Conservation (phyloP, 2,888 invertebrate species). For the Agapostemon virescens region DNA sequence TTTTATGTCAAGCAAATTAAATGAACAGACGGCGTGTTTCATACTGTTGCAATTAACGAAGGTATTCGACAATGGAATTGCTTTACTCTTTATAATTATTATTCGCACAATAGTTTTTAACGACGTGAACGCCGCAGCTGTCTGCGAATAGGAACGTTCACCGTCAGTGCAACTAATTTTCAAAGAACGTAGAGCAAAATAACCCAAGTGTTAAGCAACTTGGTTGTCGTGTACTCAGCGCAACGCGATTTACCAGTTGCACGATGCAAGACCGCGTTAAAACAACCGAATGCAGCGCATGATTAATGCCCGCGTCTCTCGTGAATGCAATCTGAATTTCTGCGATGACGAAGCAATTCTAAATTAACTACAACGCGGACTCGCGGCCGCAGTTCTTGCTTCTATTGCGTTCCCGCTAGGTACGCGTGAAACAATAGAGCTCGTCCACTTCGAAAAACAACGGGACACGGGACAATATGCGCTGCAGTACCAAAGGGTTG, state of each 20-base stretch:
- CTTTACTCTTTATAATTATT: neutral
- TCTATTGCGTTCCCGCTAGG: neutral
- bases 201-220: neutral
- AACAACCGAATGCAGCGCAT: conserved; percentile 30
- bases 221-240: neutral
- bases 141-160: neutral
- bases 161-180: neutral
- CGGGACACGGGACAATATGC: neutral
- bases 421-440: conserved; percentile 13
- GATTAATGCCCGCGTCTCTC: conserved; percentile 38
- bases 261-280: neutral
- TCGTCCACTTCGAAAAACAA: neutral
- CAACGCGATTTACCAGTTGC: neutral
- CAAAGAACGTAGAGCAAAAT: neutral
- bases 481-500: neutral
- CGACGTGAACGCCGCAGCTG: neutral
- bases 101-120: neutral
- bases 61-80: neutral
- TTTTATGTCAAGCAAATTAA: too few relatives aligned
- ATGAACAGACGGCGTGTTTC: neutral
- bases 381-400: conserved; percentile 20
- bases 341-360: conserved; percentile 32
- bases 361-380: conserved; percentile 24
- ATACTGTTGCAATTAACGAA: neutral
- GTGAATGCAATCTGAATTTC: conserved; percentile 39